Percentiles rank a stretch among this genome's conserved stretches.
Evolutionary conservation across 2,888 invertebrate species (phyloP).

Genomic region (Pterobdella sp.): DNA sequence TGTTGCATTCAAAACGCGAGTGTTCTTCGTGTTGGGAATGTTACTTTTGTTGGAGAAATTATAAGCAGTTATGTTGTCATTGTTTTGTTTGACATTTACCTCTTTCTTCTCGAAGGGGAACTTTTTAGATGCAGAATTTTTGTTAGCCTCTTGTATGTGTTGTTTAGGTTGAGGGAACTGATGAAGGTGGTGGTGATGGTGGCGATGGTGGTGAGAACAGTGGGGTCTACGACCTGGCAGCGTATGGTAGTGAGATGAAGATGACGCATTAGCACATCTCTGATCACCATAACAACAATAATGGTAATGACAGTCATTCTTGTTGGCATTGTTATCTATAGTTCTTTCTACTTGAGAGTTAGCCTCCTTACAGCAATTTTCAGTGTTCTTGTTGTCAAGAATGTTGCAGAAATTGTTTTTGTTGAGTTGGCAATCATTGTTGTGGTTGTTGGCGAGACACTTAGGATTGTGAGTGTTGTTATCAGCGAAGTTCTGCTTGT

Average conservation of each 20-base stretch:
- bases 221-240: constrained; percentile 20
- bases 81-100: neutral
- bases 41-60: neutral
- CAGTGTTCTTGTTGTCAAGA: neutral
- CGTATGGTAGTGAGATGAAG: constrained; percentile 25
- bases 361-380: neutral
- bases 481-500: neutral
- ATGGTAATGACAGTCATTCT: neutral
- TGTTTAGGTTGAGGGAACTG: constrained; percentile 13
- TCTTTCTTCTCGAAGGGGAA: neutral
- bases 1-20: neutral
- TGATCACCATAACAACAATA: constrained; percentile 10
- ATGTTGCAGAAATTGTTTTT: neutral
- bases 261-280: neutral
- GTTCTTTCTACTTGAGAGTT: neutral
- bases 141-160: neutral
- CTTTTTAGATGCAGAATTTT: neutral
- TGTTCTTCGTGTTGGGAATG: neutral
- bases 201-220: constrained; percentile 13
- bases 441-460: neutral
- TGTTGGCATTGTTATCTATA: neutral
- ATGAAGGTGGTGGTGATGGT: constrained; percentile 17
- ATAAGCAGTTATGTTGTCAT: neutral
- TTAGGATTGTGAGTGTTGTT: neutral
- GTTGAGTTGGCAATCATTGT: neutral